phyloP scores from a whole-genome alignment of 2,888 invertebrate species.

The Agonum fuliginosum region DNA sequence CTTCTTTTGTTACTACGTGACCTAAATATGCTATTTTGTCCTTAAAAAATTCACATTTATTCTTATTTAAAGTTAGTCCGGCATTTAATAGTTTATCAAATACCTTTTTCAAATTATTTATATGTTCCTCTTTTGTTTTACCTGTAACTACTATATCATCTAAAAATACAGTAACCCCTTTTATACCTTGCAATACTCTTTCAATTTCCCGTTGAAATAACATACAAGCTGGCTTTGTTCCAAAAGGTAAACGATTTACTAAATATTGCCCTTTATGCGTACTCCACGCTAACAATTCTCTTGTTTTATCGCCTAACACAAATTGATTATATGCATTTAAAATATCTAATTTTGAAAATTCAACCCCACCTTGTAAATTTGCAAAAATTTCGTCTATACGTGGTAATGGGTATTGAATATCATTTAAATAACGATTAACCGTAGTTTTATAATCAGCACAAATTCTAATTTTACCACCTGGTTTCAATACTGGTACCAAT shows the following conservation, averaged over 20 bases:
- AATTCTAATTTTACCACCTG: conserved; percentile 62
- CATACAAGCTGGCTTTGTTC: conserved; percentile 67
- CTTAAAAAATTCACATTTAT: conserved; percentile 66
- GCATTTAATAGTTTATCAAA: conserved; percentile 61
- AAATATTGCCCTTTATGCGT: conserved; percentile 66
- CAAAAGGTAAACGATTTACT: conserved; percentile 68
- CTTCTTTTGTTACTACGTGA: conserved; percentile 62
- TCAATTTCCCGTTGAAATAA: conserved; percentile 67
- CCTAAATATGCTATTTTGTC: conserved; percentile 65
- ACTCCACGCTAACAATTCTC: conserved; percentile 46
- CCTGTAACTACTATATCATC: conserved; percentile 65
- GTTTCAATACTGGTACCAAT: conserved; percentile 64
- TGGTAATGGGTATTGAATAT: conserved; percentile 62
- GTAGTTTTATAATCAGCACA: conserved; percentile 66
- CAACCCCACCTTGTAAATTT: conserved; percentile 29
- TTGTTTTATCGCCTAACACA: conserved; percentile 50
- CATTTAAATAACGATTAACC: conserved; percentile 62
- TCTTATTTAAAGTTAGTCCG: conserved; percentile 63
- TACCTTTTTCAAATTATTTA: conserved; percentile 61
- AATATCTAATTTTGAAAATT: conserved; percentile 48
- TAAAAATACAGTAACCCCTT: conserved; percentile 55
- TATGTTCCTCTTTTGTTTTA: conserved; percentile 61
- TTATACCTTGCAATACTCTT: conserved; percentile 56
- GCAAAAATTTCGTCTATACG: conserved; percentile 61
- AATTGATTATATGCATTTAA: conserved; percentile 57